Percentiles rank a stretch among this genome's conserved stretches.
phyloP scores from a whole-genome alignment of 2,113 vertebrate species.

The Danionella cerebrum region DNA sequence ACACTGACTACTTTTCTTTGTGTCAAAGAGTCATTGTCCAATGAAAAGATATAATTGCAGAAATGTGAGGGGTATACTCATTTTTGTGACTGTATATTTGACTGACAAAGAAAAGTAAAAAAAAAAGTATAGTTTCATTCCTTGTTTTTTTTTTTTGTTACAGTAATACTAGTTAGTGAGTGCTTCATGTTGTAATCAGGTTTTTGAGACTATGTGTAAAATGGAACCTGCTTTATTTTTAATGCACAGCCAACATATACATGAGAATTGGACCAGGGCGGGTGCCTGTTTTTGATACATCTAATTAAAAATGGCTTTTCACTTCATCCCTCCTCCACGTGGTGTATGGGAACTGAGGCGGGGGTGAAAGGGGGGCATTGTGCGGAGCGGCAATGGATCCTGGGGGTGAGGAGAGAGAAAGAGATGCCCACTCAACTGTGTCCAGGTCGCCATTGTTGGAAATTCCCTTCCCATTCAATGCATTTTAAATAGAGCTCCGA shows the following conservation, averaged over 20 bases:
- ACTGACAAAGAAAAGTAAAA: too few species aligned
- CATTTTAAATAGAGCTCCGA: slow-evolving; percentile 74
- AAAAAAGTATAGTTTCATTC: too few species aligned
- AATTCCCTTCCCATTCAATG: slow-evolving; percentile 70
- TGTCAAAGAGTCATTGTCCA: too few species aligned
- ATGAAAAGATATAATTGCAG: too few species aligned
- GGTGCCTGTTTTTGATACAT: slow-evolving; percentile 54
- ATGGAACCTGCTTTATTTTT: not conserved
- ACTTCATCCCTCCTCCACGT: slow-evolving; percentile 64
- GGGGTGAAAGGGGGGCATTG: slow-evolving; percentile 70
- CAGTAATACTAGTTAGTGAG: too few species aligned
- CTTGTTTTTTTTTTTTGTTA: too few species aligned
- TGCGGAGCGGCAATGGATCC: slow-evolving; percentile 64
- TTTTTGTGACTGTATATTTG: too few species aligned
- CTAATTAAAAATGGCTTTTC: slow-evolving; percentile 62
- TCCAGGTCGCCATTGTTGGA: slow-evolving; percentile 72
- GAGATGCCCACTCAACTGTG: slow-evolving; percentile 75
- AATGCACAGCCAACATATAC: not conserved
- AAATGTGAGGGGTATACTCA: too few species aligned
- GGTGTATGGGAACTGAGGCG: slow-evolving; percentile 67
- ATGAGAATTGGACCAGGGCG: not conserved
- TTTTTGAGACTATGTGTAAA: too few species aligned
- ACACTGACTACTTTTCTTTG: too few species aligned
- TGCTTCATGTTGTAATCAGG: too few species aligned
- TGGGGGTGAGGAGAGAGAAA: slow-evolving; percentile 65